Evolutionary conservation across 2,888 invertebrate genomes (phyloP), one percentile per base, ranked within the genome.

Genomic region (Chloromyia formosa): DNA sequence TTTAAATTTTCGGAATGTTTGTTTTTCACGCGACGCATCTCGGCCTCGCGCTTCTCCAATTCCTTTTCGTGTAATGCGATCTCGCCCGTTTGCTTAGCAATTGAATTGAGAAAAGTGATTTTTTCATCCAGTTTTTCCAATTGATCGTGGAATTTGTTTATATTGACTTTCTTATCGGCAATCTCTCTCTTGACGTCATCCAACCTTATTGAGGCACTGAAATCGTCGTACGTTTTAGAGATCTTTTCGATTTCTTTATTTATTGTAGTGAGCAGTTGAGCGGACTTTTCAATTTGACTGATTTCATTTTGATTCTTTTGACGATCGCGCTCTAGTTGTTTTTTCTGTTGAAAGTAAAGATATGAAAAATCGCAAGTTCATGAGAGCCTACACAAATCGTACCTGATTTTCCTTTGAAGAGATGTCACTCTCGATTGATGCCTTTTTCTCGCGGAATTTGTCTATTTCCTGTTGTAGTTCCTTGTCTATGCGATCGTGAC

Each of bases 1-100:
- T 87, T 87, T 27, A 96, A 86, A 16, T 88, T 87, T 12, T 89
- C 88, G 72, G 88, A 88, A 80, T 94, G 92, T 81, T 93, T 93
- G 77, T 89, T 89, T 82, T 89, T 90, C 12, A 93, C 84, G 80
- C 87, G 83, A 81, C 87, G 82, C 80, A 92, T 83, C 86, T 93
- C 87, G 81, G 88, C 83, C 85, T 91, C 82, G 35, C 82, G 82
- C 74, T 84, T 84, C 1, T 83, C 82, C 0, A 83, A 75, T 69
- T 85, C 84, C 60, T 83, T 82, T 72, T 85, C 81, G 71, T 85
- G 86, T 0, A 84, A 76, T 20, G 75, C 77, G 1, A 85, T 82
- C 74, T 85, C 85, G 1, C 83, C 81, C 66, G 80, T 81, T 14
- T 82, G 60, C 74, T 83, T 83, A 1, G 83, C 80, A 60, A 85